phyloP scores from a whole-genome alignment of 2,113 vertebrate genomes.

The Pygoscelis adeliae region DNA sequence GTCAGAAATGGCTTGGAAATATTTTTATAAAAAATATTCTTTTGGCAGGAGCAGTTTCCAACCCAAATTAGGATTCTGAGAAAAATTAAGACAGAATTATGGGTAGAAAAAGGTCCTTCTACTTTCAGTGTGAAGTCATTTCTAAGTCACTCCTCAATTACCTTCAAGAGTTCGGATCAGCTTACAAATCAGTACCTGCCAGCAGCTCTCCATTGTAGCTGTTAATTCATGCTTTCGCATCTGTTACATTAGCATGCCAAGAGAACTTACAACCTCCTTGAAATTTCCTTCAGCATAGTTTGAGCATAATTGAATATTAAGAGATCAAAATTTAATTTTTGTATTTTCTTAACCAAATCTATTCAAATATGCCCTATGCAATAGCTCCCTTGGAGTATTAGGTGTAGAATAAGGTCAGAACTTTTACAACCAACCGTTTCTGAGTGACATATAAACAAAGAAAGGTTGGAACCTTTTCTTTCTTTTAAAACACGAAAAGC shows the following conservation, averaged over 20 bases:
- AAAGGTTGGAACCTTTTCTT: constrained; percentile 42
- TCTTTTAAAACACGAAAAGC: constrained; percentile 31
- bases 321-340: constrained; percentile 64
- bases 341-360: constrained; percentile 64
- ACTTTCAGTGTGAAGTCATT: constrained; percentile 32
- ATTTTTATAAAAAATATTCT: neutral
- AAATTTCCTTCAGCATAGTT: constrained; percentile 62
- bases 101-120: neutral
- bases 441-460: constrained; percentile 54
- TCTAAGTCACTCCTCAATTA: constrained; percentile 50
- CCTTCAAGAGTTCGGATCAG: constrained; percentile 23
- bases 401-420: constrained; percentile 52
- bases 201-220: constrained; percentile 41
- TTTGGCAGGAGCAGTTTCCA: neutral
- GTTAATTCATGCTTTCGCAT: constrained; percentile 68
- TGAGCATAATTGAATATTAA: constrained; percentile 68
- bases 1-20: neutral
- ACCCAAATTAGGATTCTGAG: neutral
- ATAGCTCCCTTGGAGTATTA: constrained; percentile 16
- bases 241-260: constrained; percentile 72
- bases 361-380: constrained; percentile 43
- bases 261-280: constrained; percentile 66
- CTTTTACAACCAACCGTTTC: constrained; percentile 27
- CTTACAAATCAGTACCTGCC: constrained; percentile 60
- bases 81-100: neutral